Evolutionary conservation across 2,888 invertebrate species (phyloP).

Genomic region (Nycteola revayana): DNA sequence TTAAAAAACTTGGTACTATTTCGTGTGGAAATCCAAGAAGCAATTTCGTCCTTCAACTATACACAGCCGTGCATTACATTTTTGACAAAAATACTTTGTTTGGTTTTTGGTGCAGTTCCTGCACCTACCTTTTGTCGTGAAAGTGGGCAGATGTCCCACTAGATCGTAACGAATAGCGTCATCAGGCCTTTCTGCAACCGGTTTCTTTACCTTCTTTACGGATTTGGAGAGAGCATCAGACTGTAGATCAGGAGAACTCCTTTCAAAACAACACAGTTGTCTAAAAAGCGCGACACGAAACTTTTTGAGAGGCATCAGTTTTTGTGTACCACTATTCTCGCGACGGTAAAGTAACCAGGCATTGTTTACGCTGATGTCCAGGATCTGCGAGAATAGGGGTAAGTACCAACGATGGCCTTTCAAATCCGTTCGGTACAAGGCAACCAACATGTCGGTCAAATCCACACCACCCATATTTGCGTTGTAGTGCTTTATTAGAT

Average conservation of each 20-base stretch:
- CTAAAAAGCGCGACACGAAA: not conserved
- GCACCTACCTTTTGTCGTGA: not conserved
- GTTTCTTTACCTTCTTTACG: not conserved
- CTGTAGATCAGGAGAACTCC: no score
- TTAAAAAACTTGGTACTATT: not conserved
- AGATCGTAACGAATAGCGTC: not conserved
- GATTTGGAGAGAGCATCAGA: not conserved
- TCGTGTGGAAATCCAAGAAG: not conserved
- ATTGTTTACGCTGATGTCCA: conserved; percentile 9
- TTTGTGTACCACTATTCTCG: not conserved
- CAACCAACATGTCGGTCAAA: conserved; percentile 7
- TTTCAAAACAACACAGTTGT: not conserved
- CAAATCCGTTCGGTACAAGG: conserved; percentile 9
- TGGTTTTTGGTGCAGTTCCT: not conserved
- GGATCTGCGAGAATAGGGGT: conserved; percentile 8
- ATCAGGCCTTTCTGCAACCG: not conserved
- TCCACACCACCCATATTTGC: conserved; percentile 9
- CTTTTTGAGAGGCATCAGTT: not conserved
- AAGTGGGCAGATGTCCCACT: not conserved
- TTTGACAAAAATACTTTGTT: not conserved
- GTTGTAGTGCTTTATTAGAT: conserved; percentile 4
- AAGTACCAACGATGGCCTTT: conserved; percentile 9
- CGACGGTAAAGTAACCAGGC: conserved; percentile 4
- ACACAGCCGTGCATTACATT: not conserved
- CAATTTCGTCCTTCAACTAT: not conserved